Conservation (phyloP, 1,140 invertebrate genomes). For the Bombus haemorrhoidalis region DNA sequence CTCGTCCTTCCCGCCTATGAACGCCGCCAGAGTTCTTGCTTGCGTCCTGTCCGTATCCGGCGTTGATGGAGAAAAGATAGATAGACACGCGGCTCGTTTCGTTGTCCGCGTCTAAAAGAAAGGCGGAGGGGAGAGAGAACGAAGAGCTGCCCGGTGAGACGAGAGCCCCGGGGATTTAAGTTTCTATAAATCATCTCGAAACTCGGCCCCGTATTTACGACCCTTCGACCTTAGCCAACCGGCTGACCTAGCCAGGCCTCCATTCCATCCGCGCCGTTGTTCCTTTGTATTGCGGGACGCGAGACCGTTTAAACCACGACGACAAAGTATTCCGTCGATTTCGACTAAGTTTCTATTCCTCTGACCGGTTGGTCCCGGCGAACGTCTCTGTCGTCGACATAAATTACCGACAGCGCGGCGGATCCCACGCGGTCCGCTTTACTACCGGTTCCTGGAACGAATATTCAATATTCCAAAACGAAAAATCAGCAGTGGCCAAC, state of each 20-base stretch:
- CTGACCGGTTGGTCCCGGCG: not conserved
- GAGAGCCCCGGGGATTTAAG: conserved; percentile 75
- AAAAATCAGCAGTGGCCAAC: conserved; percentile 17
- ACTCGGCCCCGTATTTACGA: conserved; percentile 80
- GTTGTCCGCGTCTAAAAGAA: conserved; percentile 31
- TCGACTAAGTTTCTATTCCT: conserved; percentile 41
- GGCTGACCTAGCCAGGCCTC: conserved; percentile 65
- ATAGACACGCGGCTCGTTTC: conserved; percentile 57
- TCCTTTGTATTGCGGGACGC: conserved; percentile 78
- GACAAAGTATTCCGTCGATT: conserved; percentile 74
- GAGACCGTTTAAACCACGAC: conserved; percentile 73
- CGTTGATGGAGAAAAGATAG: conserved; percentile 64
- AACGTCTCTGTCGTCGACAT: conserved; percentile 58
- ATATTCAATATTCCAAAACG: conserved; percentile 30
- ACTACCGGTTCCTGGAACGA: conserved; percentile 56
- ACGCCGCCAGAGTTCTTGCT: conserved; percentile 3
- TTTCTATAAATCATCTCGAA: conserved; percentile 83
- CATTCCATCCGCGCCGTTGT: conserved; percentile 42
- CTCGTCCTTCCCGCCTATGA: conserved; percentile 3
- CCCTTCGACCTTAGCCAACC: conserved; percentile 62
- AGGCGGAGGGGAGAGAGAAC: conserved; percentile 16
- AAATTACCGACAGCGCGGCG: conserved; percentile 53
- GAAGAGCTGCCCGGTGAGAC: conserved; percentile 53
- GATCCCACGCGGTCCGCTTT: conserved; percentile 35
- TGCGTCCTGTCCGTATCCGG: conserved; percentile 12